phyloP scores from a whole-genome alignment of 2,888 invertebrate species.

The Mycogona germanica region DNA sequence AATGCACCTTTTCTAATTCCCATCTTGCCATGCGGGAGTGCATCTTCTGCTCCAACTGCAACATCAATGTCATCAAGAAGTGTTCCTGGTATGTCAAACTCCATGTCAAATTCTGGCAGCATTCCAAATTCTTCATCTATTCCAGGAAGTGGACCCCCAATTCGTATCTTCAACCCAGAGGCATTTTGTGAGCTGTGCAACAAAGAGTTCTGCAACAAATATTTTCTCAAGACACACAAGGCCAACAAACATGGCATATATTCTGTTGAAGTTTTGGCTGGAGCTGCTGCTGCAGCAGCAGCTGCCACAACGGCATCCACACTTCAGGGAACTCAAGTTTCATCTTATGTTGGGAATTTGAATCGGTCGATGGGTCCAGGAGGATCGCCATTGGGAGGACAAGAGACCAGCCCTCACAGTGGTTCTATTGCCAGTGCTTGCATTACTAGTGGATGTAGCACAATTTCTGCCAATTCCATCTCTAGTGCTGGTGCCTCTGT shows the following conservation, averaged over 20 bases:
- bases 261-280: constrained; percentile 18
- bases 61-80: not conserved
- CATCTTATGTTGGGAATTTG: not conserved
- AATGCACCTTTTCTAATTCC: constrained; percentile 9
- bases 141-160: constrained; percentile 16
- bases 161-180: constrained; percentile 47
- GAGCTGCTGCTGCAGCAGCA: not conserved
- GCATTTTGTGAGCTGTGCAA: constrained; percentile 96
- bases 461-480: not conserved
- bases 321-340: not conserved
- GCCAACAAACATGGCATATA: constrained; percentile 23
- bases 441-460: not conserved
- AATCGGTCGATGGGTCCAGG: not conserved
- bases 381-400: not conserved
- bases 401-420: not conserved
- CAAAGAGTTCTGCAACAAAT: constrained; percentile 97
- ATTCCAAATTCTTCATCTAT: constrained; percentile 13
- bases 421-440: constrained; percentile 9
- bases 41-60: not conserved
- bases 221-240: constrained; percentile 76
- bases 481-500: not conserved
- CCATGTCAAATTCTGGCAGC: constrained; percentile 8
- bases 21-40: constrained; percentile 10
- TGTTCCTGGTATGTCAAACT: not conserved
- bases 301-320: not conserved